A percentile compares a stretch with the other conserved stretches of the same genome.
Conservation (phyloP, 2,888 invertebrate species). For the Margaritifera margaritifera region DNA sequence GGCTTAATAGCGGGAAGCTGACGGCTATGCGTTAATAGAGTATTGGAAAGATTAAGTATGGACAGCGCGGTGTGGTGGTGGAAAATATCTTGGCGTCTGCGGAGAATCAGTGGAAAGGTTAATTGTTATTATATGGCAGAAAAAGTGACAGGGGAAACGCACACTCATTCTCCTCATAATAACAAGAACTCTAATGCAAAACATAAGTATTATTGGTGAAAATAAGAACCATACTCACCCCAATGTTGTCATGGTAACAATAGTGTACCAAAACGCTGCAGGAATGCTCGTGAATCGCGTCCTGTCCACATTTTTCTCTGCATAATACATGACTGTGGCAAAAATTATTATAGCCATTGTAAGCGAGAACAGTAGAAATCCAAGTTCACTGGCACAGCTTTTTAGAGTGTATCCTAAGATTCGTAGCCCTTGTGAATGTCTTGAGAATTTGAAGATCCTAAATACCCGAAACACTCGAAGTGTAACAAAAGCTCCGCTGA, state of each 20-base stretch:
- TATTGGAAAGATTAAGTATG: too few species aligned
- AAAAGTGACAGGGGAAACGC: too few species aligned
- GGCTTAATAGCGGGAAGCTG: too few species aligned
- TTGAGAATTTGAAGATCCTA: slow-evolving; percentile 99
- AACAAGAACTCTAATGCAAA: not conserved
- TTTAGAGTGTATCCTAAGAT: slow-evolving; percentile 99
- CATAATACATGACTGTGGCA: slow-evolving; percentile 99
- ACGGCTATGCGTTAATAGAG: too few species aligned
- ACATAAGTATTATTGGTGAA: slow-evolving; percentile 7
- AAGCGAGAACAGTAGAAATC: slow-evolving; percentile 98
- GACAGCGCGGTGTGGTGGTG: too few species aligned
- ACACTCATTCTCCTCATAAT: too few species aligned
- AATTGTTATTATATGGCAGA: too few species aligned
- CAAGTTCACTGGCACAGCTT: slow-evolving; percentile 98
- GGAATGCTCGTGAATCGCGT: slow-evolving; percentile 99
- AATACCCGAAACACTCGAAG: slow-evolving; percentile 99
- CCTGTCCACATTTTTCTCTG: slow-evolving; percentile 97
- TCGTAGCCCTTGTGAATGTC: slow-evolving; percentile 98
- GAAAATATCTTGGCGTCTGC: too few species aligned
- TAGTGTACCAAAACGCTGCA: slow-evolving; percentile 99
- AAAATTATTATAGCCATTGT: slow-evolving; percentile 99
- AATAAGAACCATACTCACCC: slow-evolving; percentile 83
- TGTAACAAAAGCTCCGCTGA: slow-evolving; percentile 99
- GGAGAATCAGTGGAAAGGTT: too few species aligned
- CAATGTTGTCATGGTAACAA: slow-evolving; percentile 99